Evolutionary conservation across 2,113 vertebrate genomes (phyloP).

Genomic region (Hippolais icterina): DNA sequence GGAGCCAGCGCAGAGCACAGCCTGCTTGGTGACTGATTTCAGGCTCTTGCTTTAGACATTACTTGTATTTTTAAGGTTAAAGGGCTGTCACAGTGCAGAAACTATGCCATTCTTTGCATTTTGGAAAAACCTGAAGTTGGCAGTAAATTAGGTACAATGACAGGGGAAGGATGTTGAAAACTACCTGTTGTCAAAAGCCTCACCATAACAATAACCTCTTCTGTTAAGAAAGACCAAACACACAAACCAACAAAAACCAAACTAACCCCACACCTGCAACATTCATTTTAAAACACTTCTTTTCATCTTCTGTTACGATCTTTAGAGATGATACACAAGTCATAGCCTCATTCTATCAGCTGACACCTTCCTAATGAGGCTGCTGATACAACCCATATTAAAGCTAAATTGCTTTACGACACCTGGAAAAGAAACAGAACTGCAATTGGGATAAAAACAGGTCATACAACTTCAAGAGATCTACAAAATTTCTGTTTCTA

Average conservation of each 20-base stretch:
- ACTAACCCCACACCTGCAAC: not conserved
- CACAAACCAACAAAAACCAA: not conserved
- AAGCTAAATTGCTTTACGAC: not conserved
- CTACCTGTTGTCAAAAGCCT: not conserved
- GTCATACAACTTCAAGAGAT: not conserved
- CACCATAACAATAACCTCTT: not conserved
- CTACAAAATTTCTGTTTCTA: not conserved
- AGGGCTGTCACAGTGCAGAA: not conserved
- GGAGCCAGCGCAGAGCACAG: accelerated
- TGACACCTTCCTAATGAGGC: accelerated
- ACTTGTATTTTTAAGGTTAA: not conserved
- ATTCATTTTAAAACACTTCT: not conserved
- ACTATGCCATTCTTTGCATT: not conserved
- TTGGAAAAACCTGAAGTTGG: not conserved
- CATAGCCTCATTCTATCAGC: not conserved
- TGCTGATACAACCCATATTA: not conserved
- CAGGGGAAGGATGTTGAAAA: not conserved
- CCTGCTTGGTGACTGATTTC: not conserved
- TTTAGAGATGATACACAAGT: not conserved
- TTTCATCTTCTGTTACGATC: not conserved
- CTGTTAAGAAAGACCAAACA: not conserved
- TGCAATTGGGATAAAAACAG: not conserved
- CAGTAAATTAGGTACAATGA: not conserved
- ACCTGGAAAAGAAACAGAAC: not conserved
- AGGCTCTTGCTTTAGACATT: not conserved